Conservation (phyloP, 2,888 invertebrate genomes). For the Cheilosia vulpina region DNA sequence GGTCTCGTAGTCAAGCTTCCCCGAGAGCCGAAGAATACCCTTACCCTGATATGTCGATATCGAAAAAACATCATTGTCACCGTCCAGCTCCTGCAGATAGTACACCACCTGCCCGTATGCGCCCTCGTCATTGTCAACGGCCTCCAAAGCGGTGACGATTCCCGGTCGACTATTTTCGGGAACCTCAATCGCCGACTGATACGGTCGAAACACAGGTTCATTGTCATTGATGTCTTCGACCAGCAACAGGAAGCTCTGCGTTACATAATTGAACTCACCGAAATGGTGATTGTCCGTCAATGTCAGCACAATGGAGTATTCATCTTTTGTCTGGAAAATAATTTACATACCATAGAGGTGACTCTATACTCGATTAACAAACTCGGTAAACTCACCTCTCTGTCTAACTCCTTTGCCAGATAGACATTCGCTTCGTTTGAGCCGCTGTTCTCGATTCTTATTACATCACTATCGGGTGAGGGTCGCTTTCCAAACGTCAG, state of each 20-base stretch:
- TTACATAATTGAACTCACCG: constrained; percentile 94
- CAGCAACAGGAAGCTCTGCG: constrained; percentile 93
- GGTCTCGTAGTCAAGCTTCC: constrained; percentile 92
- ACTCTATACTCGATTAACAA: background rate
- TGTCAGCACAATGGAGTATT: constrained; percentile 94
- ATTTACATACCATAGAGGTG: constrained; percentile 31
- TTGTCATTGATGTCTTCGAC: constrained; percentile 97
- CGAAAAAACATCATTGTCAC: constrained; percentile 90
- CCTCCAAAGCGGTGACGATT: constrained; percentile 91
- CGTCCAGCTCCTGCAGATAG: constrained; percentile 91
- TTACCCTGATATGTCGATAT: constrained; percentile 93
- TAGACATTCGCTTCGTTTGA: constrained; percentile 93
- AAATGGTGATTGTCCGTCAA: constrained; percentile 92
- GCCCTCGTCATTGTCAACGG: constrained; percentile 95
- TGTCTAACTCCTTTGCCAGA: constrained; percentile 94
- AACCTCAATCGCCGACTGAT: constrained; percentile 91
- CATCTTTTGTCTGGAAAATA: constrained; percentile 89
- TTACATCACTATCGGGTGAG: constrained; percentile 91
- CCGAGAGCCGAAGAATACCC: constrained; percentile 91
- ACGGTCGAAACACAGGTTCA: constrained; percentile 93
- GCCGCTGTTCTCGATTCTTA: constrained; percentile 92
- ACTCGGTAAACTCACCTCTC: constrained; percentile 87
- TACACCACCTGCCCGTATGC: constrained; percentile 96
- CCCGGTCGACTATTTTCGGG: constrained; percentile 91
- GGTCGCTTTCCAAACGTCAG: constrained; percentile 92